Percentiles rank a stretch among this genome's conserved stretches.
phyloP scores from a whole-genome alignment of 2,797 vertebrate species.

The Notoglanidium macrostoma region DNA sequence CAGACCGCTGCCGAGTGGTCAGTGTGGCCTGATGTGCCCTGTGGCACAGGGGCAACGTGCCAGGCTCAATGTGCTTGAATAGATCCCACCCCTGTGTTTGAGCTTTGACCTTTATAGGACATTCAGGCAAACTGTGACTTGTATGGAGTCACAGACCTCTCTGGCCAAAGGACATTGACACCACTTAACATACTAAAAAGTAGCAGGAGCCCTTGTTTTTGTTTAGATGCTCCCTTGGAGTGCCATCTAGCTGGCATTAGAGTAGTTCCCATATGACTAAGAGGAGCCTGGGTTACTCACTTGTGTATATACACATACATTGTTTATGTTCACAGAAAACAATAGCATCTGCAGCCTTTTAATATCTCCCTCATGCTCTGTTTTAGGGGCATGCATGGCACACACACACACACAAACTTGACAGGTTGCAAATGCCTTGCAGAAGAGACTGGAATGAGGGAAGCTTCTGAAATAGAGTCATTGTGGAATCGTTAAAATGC shows the following conservation, averaged over 20 bases:
- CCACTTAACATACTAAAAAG: slow-evolving; percentile 32
- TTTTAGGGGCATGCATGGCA: slow-evolving; percentile 4
- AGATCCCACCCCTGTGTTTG: slow-evolving; percentile 42
- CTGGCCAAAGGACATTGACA: slow-evolving; percentile 34
- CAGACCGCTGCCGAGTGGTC: slow-evolving; percentile 14
- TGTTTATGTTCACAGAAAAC: slow-evolving; percentile 28
- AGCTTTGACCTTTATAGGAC: slow-evolving; percentile 49
- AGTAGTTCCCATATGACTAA: slow-evolving; percentile 13
- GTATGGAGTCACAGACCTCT: slow-evolving; percentile 35
- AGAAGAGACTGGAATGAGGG: neutral
- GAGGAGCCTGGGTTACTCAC: neutral
- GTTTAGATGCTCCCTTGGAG: neutral
- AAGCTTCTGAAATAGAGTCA: slow-evolving; percentile 35
- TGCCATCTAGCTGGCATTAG: slow-evolving; percentile 21
- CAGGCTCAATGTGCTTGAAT: slow-evolving; percentile 37
- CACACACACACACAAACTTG: neutral
- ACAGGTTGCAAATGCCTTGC: slow-evolving; percentile 14
- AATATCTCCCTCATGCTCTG: slow-evolving; percentile 13
- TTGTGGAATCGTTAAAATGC: slow-evolving; percentile 36
- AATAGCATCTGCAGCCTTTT: slow-evolving; percentile 27
- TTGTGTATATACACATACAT: neutral
- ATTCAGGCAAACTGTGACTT: slow-evolving; percentile 47
- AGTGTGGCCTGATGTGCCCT: slow-evolving; percentile 33
- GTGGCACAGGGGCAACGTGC: slow-evolving; percentile 36
- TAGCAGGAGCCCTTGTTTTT: slow-evolving; percentile 1